phyloP scores from a whole-genome alignment of 1,140 invertebrate genomes.

The Ceratina calcarata region DNA sequence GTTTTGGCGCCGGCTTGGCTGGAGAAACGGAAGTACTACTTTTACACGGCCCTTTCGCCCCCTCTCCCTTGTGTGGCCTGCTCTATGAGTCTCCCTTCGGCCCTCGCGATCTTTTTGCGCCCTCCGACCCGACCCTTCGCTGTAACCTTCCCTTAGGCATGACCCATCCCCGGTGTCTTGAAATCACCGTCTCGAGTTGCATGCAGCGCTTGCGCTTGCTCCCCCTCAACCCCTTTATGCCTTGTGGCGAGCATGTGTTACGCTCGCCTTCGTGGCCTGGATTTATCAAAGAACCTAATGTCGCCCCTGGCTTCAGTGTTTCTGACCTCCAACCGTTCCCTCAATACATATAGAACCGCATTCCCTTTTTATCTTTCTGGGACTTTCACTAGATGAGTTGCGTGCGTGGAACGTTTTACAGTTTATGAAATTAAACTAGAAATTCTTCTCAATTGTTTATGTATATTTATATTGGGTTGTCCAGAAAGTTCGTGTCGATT shows the following conservation, averaged over 20 bases:
- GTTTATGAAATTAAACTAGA: too few relatives aligned
- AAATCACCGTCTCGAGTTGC: constrained; percentile 73
- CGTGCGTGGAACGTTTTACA: too few relatives aligned
- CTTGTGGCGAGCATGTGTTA: constrained; percentile 35
- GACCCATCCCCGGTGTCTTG: constrained; percentile 52
- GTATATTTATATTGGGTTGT: too few relatives aligned
- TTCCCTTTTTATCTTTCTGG: not conserved
- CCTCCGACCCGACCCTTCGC: constrained; percentile 44
- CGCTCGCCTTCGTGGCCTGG: constrained; percentile 60
- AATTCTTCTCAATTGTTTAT: too few relatives aligned
- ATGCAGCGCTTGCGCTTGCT: constrained; percentile 53
- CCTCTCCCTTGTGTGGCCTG: constrained; percentile 12
- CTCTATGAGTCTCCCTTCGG: not conserved
- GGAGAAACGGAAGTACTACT: constrained; percentile 73
- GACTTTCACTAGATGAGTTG: not conserved
- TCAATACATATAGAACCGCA: not conserved
- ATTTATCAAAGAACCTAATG: constrained; percentile 57
- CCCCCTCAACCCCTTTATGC: constrained; percentile 53
- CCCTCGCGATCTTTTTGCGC: constrained; percentile 21
- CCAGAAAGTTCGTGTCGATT: too few relatives aligned
- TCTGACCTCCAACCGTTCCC: constrained; percentile 23
- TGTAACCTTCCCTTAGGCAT: constrained; percentile 36
- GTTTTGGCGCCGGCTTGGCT: constrained; percentile 67
- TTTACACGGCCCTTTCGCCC: constrained; percentile 63
- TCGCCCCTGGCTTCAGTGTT: constrained; percentile 13